Evolutionary conservation across 2,113 vertebrate genomes (phyloP), one percentile per base, ranked within the genome.

Genomic region (Pseudolaguvia tuberculata): DNA sequence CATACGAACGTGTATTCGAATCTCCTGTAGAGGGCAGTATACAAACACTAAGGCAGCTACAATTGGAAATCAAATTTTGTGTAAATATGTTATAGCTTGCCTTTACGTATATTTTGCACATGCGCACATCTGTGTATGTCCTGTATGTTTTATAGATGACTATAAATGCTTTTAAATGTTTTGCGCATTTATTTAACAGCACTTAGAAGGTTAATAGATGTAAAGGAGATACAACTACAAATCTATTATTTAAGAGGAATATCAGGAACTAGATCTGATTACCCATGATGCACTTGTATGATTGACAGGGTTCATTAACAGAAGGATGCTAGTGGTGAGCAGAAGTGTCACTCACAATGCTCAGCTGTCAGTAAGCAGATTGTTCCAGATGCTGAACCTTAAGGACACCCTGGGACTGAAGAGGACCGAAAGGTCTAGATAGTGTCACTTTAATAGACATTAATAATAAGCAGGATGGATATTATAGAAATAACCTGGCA

Each of bases 281-380:
- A 23, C 23, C 27, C 57, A 25, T 73, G 58, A 73, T 35, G 45
- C 71, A 73, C 58, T 3, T 23, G 56, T 31, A 27, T 55, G 70
- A 72, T 29, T 57, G 70, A 59, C 70, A 58, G 20, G n/a, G 55
- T 45, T 72, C 39, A 72, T 72, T 72, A 72, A 25, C 39, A 61
- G 55, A 17, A 59, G 48, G 59, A 73, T 17, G 23, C 29, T 52
- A 82, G 84, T 81, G 76, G 76, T 58, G 58, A 53, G 15, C 18
- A 58, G 5, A 58, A 23, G 45, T 67, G 67, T 67, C 79, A 78
- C 10, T 81, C 76, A 75, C 42, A 58, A 21, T 58, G 50, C 35
- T 20, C 72, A 57, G n/a, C 57, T 11, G 70, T 23, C 50, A 56
- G 75, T 53, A 50, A 55, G 47, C 21, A 55, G 68, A 72, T 42